Base-by-base conservation (phyloP, 2,888 invertebrate genomes). In the Synanthedon formicaeformis region DNA sequence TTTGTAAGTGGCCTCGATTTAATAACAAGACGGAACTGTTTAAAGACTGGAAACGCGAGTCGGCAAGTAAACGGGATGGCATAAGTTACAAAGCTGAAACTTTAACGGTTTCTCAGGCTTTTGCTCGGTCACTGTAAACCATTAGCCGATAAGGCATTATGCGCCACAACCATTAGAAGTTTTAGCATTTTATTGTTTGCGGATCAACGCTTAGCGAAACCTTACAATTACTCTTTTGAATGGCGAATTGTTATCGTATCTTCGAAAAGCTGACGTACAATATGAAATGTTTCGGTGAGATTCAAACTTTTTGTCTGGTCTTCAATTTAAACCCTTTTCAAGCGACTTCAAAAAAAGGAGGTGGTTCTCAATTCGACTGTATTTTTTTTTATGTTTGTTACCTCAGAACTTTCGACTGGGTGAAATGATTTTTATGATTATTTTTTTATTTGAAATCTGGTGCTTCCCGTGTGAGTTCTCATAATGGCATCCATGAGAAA, bases 101-200 rank as follows among this genome's bases (percentile, higher is more conserved):
- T 79, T 73, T 61, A 67, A 59, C 61, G 51, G 52, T 53, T 54
- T 52, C 55, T 45, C 57, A 53, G 60, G 68, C 75, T 82, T 80
- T 56, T 77, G 82, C 81, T 69, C 60, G 69, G 79, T 82, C 82
- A 81, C 74, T 57, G 53, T 51, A 67, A 74, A 68, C 74, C 79
- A 81, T 82, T 79, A 81, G 71, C 71, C 64, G 65, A 71, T 68
- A 69, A 59, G 67, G 67, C 74, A 71, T 73, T 71, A 73, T 69
- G 65, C 70, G 56, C 57, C 63, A 57, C 62, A 60, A 69, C 65
- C 67, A 63, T 52, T 63, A 64, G 61, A 76, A 80, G 69, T 78
- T 81, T 72, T 68, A 68, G 67, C 63, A 60, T 75, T 77, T 77
- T 71, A 79, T 81, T 81, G 78, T 78, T 75, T 64, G 61, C 60